A percentile compares a stretch with the other conserved stretches of the same genome.
Conservation (phyloP, 2,888 invertebrate species). For the Polyploca ridens region DNA sequence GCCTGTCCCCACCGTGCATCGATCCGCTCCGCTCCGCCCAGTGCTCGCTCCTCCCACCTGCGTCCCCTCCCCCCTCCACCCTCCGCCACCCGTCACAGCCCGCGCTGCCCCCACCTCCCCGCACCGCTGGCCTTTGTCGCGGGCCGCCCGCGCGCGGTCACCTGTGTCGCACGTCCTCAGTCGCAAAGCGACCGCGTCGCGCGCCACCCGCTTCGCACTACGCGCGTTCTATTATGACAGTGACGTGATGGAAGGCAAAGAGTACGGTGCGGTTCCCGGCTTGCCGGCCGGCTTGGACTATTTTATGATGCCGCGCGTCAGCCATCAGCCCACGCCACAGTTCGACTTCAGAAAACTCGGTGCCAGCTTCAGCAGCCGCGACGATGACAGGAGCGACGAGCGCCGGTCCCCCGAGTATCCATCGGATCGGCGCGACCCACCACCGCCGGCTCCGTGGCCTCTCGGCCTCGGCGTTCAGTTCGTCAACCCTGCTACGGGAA, state of each 20-base stretch:
- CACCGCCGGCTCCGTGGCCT: slow-evolving; percentile 88
- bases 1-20: slow-evolving; percentile 81
- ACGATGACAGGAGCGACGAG: slow-evolving; percentile 73
- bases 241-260: slow-evolving; percentile 82
- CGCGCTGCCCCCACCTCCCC: slow-evolving; percentile 51
- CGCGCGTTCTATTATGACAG: slow-evolving; percentile 73
- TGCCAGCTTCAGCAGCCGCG: slow-evolving; percentile 85
- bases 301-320: slow-evolving; percentile 85
- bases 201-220: slow-evolving; percentile 80
- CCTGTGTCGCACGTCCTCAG: slow-evolving; percentile 85
- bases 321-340: slow-evolving; percentile 94
- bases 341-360: slow-evolving; percentile 93
- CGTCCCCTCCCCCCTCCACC: slow-evolving; percentile 46
- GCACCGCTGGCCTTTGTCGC: slow-evolving; percentile 79
- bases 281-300: slow-evolving; percentile 80
- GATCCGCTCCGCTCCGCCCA: slow-evolving; percentile 84
- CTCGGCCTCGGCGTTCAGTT: slow-evolving; percentile 93
- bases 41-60: slow-evolving; percentile 79
- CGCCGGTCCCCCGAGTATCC: slow-evolving; percentile 72
- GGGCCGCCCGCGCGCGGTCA: slow-evolving; percentile 80
- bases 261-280: slow-evolving; percentile 79
- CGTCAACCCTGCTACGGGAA: slow-evolving; percentile 95
- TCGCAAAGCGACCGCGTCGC: slow-evolving; percentile 85
- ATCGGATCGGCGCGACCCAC: slow-evolving; percentile 69
- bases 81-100: slow-evolving; percentile 38